These are phyloP conservation scores for Drosophila tanythrix DNA, from an alignment of 2,888 invertebrate genomes.

Conservation along the genomic window DNA sequence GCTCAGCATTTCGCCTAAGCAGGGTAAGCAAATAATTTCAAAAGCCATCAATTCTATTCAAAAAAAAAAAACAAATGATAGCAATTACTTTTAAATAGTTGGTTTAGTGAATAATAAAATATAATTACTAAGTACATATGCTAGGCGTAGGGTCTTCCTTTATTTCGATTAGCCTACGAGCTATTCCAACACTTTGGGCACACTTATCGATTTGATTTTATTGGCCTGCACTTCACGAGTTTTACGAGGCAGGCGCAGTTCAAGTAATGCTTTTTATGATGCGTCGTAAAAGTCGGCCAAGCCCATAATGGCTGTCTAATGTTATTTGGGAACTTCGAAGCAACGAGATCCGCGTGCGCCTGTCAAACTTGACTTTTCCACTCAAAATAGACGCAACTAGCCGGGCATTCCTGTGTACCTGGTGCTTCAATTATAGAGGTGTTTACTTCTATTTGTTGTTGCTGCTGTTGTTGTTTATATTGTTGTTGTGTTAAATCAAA, in stretches of 20 bases:
- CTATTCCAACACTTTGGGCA: slow-evolving; percentile 63
- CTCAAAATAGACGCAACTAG: slow-evolving; percentile 28
- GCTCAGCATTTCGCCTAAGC: slow-evolving; percentile 84
- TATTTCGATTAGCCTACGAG: slow-evolving; percentile 57
- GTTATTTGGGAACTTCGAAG: slow-evolving; percentile 52
- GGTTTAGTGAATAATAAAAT: background rate
- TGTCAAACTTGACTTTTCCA: slow-evolving; percentile 59
- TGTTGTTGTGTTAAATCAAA: slow-evolving; percentile 78
- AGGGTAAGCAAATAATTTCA: slow-evolving; percentile 78
- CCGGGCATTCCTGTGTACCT: slow-evolving; percentile 22
- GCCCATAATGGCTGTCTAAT: slow-evolving; percentile 78
- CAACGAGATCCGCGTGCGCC: slow-evolving; percentile 41
- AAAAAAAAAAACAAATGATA: background rate
- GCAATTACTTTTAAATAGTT: background rate
- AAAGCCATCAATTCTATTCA: background rate
- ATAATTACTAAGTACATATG: slow-evolving; percentile 7
- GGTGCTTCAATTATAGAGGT: slow-evolving; percentile 52
- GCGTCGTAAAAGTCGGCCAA: slow-evolving; percentile 71
- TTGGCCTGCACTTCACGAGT: slow-evolving; percentile 58
- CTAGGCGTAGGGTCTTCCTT: background rate
- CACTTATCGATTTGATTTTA: slow-evolving; percentile 75
- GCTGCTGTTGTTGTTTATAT: slow-evolving; percentile 15
- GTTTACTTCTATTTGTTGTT: slow-evolving; percentile 36
- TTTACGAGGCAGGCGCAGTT: slow-evolving; percentile 67
- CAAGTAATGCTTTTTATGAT: slow-evolving; percentile 72